Percentiles rank a stretch among this genome's conserved stretches.
phyloP scores from a whole-genome alignment of 2,888 invertebrate species.

The Pyralis farinalis region DNA sequence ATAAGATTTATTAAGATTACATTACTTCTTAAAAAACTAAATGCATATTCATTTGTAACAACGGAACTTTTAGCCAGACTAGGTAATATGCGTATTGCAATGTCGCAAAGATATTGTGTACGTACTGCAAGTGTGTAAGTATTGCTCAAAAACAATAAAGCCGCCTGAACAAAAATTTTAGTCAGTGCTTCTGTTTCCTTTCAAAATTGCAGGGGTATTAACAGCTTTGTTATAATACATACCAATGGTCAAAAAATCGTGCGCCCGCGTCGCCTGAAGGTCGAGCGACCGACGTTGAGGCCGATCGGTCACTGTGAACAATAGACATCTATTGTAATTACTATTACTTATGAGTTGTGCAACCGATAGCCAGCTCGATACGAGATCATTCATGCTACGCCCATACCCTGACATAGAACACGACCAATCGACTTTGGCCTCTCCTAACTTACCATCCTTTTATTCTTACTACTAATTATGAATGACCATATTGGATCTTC shows the following conservation, averaged over 20 bases:
- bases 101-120: too few relatives aligned
- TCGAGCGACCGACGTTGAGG: constrained; percentile 54
- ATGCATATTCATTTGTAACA: too few relatives aligned
- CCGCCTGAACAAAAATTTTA: too few relatives aligned
- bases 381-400: constrained; percentile 40
- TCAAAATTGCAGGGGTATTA: too few relatives aligned
- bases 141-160: too few relatives aligned
- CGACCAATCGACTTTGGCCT: constrained; percentile 13
- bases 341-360: constrained; percentile 69
- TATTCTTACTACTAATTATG: constrained; percentile 1
- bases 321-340: constrained; percentile 78
- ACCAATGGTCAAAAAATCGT: constrained; percentile 70
- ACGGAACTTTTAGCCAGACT: too few relatives aligned
- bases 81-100: too few relatives aligned
- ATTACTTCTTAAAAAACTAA: too few relatives aligned
- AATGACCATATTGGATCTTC: constrained; percentile 6
- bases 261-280: constrained; percentile 63
- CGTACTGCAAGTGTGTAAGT: too few relatives aligned
- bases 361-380: constrained; percentile 57
- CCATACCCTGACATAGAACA: constrained; percentile 15
- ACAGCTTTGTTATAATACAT: constrained; percentile 35
- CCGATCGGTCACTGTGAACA: constrained; percentile 72
- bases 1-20: too few relatives aligned
- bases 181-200: too few relatives aligned
- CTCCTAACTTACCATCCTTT: constrained; percentile 10